Conservation (phyloP, 2,888 invertebrate genomes). For the Pseudococcus longispinus region DNA sequence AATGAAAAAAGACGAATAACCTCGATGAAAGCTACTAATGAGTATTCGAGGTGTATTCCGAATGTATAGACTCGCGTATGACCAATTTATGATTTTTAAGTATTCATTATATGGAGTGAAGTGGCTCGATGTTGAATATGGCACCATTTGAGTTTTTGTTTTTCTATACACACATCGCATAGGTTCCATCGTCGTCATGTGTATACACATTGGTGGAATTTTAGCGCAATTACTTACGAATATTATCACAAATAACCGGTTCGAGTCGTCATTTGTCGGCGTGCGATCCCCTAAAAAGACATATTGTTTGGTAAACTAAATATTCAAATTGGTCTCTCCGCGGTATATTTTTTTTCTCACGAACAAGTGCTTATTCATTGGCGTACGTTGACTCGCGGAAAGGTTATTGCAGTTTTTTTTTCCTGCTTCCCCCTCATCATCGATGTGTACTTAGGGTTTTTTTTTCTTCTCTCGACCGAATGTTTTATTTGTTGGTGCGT, state of each 20-base stretch:
- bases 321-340: constrained; percentile 8
- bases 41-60: constrained; percentile 11
- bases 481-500: no score
- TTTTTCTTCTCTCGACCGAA: neutral
- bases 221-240: constrained; percentile 44
- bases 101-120: neutral
- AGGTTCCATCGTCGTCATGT: neutral
- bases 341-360: constrained; percentile 17
- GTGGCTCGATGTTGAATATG: neutral
- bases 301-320: constrained; percentile 34
- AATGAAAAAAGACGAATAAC: constrained; percentile 54
- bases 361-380: constrained; percentile 30
- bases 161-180: neutral
- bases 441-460: neutral
- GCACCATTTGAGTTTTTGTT: neutral
- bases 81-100: constrained; percentile 49
- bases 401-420: constrained; percentile 25
- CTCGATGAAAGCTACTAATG: constrained; percentile 55
- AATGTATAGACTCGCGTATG: neutral
- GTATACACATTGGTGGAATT: constrained; percentile 35
- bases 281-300: constrained; percentile 26
- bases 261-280: neutral
- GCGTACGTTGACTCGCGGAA: constrained; percentile 20
- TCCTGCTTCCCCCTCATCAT: neutral
- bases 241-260: constrained; percentile 37